A percentile compares a stretch with the other conserved stretches of the same genome.
These are phyloP conservation scores for Eupeodes luniger DNA, from an alignment of 2,888 invertebrate species.

Conservation along the genomic window DNA sequence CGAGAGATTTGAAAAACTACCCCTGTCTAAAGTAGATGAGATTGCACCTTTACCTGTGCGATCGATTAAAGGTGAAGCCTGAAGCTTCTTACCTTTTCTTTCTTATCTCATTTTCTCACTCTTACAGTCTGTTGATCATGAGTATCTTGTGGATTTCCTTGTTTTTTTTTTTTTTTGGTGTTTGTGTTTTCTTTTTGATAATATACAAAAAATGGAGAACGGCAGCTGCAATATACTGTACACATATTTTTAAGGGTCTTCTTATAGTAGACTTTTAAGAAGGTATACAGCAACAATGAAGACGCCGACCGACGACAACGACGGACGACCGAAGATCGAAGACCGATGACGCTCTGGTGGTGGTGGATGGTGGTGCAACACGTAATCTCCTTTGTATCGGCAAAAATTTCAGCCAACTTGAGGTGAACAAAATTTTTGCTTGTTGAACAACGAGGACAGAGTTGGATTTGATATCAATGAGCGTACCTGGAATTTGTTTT, in stretches of 20 bases:
- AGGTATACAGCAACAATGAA: neutral
- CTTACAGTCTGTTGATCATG: neutral
- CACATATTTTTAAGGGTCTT: conserved; percentile 26
- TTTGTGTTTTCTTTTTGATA: conserved; percentile 54
- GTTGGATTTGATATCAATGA: neutral
- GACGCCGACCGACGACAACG: neutral
- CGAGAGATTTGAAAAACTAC: conserved; percentile 34
- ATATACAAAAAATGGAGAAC: conserved; percentile 47
- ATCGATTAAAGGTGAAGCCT: conserved; percentile 49
- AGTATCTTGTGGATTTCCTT: conserved; percentile 37
- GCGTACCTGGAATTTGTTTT: no score
- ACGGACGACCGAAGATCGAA: neutral
- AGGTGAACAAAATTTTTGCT: conserved; percentile 27
- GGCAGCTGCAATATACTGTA: conserved; percentile 59
- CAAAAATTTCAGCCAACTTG: conserved; percentile 49
- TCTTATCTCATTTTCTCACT: conserved; percentile 15
- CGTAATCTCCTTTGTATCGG: conserved; percentile 69
- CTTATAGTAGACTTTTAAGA: conserved; percentile 4
- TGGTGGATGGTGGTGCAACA: conserved; percentile 41
- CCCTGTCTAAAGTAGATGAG: conserved; percentile 19
- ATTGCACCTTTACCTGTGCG: conserved; percentile 69
- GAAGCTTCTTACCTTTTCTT: neutral
- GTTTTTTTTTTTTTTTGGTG: conserved; percentile 13
- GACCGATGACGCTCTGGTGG: neutral
- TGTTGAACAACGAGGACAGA: neutral